A percentile compares a stretch with the other conserved stretches of the same genome.
Evolutionary conservation across 2,888 invertebrate genomes (phyloP).

Genomic region (Gastrophysa polygoni): DNA sequence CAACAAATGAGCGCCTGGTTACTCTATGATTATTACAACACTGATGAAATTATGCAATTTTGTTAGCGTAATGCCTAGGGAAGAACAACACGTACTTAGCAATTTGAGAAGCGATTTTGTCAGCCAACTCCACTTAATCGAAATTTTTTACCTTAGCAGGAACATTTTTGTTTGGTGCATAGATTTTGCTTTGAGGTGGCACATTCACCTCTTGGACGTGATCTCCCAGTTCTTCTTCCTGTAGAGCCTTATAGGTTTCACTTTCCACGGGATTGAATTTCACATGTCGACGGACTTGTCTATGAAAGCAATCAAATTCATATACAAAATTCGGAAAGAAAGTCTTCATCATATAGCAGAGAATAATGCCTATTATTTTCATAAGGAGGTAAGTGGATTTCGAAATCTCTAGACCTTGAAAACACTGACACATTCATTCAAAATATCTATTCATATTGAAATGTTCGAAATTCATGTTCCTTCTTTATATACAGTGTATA

Average conservation of each 20-base stretch:
- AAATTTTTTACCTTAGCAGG: constrained; percentile 51
- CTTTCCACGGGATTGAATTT: constrained; percentile 88
- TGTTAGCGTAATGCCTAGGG: constrained; percentile 6
- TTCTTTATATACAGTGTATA: too few relatives aligned
- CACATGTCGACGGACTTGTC: constrained; percentile 67
- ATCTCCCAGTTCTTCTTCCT: constrained; percentile 72
- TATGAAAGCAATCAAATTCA: constrained; percentile 30
- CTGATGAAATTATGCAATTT: neutral
- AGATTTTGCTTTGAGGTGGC: constrained; percentile 78
- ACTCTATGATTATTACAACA: too few relatives aligned
- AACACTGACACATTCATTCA: too few relatives aligned
- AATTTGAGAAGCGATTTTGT: constrained; percentile 25
- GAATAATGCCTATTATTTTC: too few relatives aligned
- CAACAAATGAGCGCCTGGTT: neutral
- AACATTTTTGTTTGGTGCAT: constrained; percentile 66
- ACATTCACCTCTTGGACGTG: constrained; percentile 71
- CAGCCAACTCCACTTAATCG: constrained; percentile 27
- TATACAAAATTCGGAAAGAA: too few relatives aligned
- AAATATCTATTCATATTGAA: too few relatives aligned
- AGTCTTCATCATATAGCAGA: too few relatives aligned
- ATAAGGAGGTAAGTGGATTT: too few relatives aligned
- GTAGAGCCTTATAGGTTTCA: constrained; percentile 85
- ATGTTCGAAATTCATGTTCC: too few relatives aligned
- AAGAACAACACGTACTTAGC: constrained; percentile 33
- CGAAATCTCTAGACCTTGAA: too few relatives aligned